These are phyloP conservation scores for Eristalis arbustorum DNA, from an alignment of 2,888 invertebrate genomes.

Conservation along the genomic window DNA sequence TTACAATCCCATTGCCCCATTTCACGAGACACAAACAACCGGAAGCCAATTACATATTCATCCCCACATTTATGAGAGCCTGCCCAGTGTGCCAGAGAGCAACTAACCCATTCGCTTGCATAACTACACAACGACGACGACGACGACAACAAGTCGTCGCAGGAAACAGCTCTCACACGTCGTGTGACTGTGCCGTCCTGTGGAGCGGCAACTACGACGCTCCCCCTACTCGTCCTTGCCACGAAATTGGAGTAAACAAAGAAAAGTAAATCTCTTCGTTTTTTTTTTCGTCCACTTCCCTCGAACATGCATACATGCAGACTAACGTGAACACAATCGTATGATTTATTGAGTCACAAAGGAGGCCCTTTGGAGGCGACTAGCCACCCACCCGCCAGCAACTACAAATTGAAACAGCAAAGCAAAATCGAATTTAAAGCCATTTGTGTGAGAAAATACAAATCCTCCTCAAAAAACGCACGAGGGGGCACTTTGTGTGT, in stretches of 20 bases:
- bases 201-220: background rate
- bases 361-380: conserved; percentile 27
- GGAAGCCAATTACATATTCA: conserved; percentile 59
- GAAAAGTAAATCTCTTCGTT: background rate
- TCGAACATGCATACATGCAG: background rate
- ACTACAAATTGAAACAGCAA: conserved; percentile 54
- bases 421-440: conserved; percentile 44
- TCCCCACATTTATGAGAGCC: conserved; percentile 26
- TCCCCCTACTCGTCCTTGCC: background rate
- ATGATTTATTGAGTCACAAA: conserved; percentile 49
- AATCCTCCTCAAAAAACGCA: background rate
- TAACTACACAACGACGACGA: background rate
- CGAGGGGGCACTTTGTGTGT: background rate
- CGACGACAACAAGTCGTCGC: background rate
- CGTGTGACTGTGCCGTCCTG: background rate
- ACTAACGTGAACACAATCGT: background rate
- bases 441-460: conserved; percentile 28
- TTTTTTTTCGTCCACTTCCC: background rate
- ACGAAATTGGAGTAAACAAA: background rate
- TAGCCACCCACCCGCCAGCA: background rate
- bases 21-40: conserved; percentile 44
- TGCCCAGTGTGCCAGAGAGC: background rate
- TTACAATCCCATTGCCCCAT: conserved; percentile 52
- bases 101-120: conserved; percentile 5
- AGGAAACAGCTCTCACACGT: background rate